Evolutionary conservation across 1,140 invertebrate genomes (phyloP), one percentile per base, ranked within the genome.

Genomic region (Telenomus remus): DNA sequence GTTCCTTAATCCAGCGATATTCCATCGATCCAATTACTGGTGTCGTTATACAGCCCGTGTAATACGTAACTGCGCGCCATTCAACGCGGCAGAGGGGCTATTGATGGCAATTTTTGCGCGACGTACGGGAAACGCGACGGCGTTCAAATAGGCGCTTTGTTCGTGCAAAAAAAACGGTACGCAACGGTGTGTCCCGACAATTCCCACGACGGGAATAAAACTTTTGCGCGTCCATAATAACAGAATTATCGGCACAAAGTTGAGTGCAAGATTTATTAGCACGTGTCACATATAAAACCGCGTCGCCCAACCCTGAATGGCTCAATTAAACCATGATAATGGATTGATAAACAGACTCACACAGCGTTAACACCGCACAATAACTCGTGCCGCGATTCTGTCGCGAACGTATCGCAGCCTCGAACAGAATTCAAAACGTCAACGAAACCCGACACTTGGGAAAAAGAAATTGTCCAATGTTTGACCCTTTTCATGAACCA

Each of bases 311-410:
- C 59, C n/a, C 57, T n/a, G 53, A 69, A 69, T 73, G 47, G 64
- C 59, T 73, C 64, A 65, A 77, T 77, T 77, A 73, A 68, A 76
- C 63, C 68, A 46, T 53, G 68, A 76, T 76, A 76, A 76, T 76
- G 68, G 74, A 76, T 76, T 76, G 74, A 76, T 76, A 76, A 76
- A 76, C 63, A 76, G 68, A 71, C 42, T 48, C 44, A 72, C 68
- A 59, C 61, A 57, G 74, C 63, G 53, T 68, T 71, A 76, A 76
- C 63, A 54, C 63, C 47, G 53, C 56, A 71, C 60, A 70, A 71
- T 71, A 71, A 66, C 46, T 66, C 66, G 44, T 6, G 1, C 19
- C 6, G 8, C 50, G 39, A 68, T 76, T 65, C 37, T 60, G 63
- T 59, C 61, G 39, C 35, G 34, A 44, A 71, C 51, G 48, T 63